Percentiles rank a stretch among this genome's conserved stretches.
These are phyloP conservation scores for Phylloscopus whistleri DNA, from an alignment of 2,113 vertebrate genomes.

Conservation along the genomic window DNA sequence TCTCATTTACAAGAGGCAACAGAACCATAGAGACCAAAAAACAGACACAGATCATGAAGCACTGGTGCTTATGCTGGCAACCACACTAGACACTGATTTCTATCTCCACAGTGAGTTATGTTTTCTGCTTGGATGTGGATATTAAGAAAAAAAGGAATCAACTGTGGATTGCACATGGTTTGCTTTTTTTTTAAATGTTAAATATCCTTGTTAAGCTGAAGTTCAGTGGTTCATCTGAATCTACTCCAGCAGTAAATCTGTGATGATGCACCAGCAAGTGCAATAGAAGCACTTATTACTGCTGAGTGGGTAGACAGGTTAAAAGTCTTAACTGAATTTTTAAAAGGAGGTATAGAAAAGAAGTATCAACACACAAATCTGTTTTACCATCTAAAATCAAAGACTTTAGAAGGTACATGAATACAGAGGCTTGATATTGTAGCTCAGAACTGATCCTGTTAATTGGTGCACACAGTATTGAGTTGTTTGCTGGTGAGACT, in stretches of 20 bases:
- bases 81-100: background rate
- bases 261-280: background rate
- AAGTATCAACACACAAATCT: background rate
- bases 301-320: background rate
- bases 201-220: background rate
- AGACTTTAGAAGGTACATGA: background rate
- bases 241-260: background rate
- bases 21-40: constrained; percentile 13
- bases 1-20: constrained; percentile 11
- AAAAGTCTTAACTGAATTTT: background rate
- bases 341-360: background rate
- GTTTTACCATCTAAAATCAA: background rate
- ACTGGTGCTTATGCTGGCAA: background rate
- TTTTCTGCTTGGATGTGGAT: background rate
- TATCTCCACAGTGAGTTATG: background rate
- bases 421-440: background rate
- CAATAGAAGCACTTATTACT: background rate
- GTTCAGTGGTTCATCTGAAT: background rate
- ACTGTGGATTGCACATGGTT: background rate
- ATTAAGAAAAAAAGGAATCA: background rate
- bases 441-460: background rate
- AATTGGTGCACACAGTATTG: no score
- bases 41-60: background rate
- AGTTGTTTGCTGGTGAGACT: background rate
- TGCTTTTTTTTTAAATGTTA: background rate